Evolutionary conservation across 1,140 invertebrate species (phyloP), one percentile per base, ranked within the genome.

Genomic region (Potamilus streckersoni): DNA sequence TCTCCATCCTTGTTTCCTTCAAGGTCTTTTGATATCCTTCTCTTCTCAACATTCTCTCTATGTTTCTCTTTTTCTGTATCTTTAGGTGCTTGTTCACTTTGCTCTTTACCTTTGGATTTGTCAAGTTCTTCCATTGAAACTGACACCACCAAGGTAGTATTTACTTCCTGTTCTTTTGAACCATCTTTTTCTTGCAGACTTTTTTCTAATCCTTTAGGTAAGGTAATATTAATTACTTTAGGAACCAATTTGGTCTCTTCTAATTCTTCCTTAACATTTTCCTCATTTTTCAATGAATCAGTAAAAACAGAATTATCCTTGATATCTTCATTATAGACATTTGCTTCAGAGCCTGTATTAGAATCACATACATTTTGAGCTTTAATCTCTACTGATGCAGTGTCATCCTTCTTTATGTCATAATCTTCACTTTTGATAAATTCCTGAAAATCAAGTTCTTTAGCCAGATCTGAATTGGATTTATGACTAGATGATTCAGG

Each of bases 51-150:
- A 56, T 19, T 55, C 20, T 31, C 55, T 6, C 58, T 58, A 16
- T n/a, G 63, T 72, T 71, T 60, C n/a, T 19, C 69, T 71, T 20
- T 61, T 20, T 71, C 27, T 59, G 19, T 20, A 59, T 71, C 17
- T 6, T 62, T 57, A 27, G 13, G n/a, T 49, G 15, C 8, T 66
- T 65, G 14, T n/a, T 64, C 71, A 66, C 59, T 66, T 66, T 57
- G n/a, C 17, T 59, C 14, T 31, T 73, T 65, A 27, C 19, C 8
- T 11, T 62, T 62, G 14, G 14, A 12, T n/a, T 14, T 23, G 23
- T 14, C 60, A 62, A 12, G 19, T n/a, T 12, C 38, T 49, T 49
- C 11, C 11, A 8, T 49, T 49, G 38, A 49, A 49, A 49, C 38
- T 6, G 38, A 49, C 38, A 49, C 38, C 11, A 49, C 38, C 38